Base-by-base conservation (phyloP, 2,113 vertebrate species). In the Tauraco erythrolophus region DNA sequence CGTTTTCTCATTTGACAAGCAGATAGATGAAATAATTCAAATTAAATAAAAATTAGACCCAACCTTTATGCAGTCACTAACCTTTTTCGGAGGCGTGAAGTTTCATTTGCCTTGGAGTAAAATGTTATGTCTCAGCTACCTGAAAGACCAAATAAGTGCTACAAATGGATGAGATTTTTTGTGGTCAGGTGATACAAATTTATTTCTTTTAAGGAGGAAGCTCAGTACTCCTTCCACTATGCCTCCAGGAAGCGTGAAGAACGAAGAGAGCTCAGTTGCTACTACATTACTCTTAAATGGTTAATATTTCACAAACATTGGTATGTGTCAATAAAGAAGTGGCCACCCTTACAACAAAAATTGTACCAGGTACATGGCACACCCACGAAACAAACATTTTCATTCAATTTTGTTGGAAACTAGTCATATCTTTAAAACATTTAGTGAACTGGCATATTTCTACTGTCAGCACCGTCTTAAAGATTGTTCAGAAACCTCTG, bases 381-480 rank as follows among this genome's bases (percentile, higher is more conserved):
- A 54, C 7, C 10, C 39, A 4, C 2, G 5, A 19, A 76, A 68
- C 41, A 33, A n/a, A 87, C 9, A 11, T 6, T 53, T 79, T 46
- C 28, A 35, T 68, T 72, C 33, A 0, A 2, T 87, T 79, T 61
- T 56, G 54, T 22, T 85, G 43, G 53, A 92, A 87, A 88, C 83
- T 53, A 96, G 85, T 39, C 65, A 21, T 31, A 61, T 54, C 43
- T 95, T 50, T 31, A 33, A 79, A 37, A 70, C n/a, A 28, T 2
- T 84, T 56, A 64, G 60, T 25, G 18, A 83, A 86, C 43, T 15
- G 74, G 66, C 53, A 70, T 43, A 54, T 64, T 93, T 84, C 87
- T 68, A 45, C 91, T 88, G 83, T 88, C 94, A 95, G 80, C 16
- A 2, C 10, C 68, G 37, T 90, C 94, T 85, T 53, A 71, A 76